A percentile compares a stretch with the other conserved stretches of the same genome.
phyloP scores from a whole-genome alignment of 2,888 invertebrate genomes.

The Trichopria drosophilae region DNA sequence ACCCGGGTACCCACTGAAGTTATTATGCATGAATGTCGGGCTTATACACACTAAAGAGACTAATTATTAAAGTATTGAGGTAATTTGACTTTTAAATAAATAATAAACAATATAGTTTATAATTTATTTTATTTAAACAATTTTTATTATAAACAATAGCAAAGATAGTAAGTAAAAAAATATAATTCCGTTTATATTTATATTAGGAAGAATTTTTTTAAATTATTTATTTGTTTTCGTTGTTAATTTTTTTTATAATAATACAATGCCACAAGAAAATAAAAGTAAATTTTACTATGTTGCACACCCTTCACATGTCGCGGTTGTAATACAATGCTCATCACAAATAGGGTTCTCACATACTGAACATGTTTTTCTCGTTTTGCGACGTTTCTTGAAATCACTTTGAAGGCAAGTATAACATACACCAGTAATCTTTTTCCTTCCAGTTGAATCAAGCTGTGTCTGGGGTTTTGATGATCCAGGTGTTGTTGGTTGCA shows the following conservation, averaged over 20 bases:
- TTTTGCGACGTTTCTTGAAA: slow-evolving; percentile 29
- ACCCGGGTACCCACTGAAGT: no score
- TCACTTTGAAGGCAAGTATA: slow-evolving; percentile 25
- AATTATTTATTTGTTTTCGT: no score
- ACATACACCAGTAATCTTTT: slow-evolving; percentile 28
- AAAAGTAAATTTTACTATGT: slow-evolving; percentile 21
- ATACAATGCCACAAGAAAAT: slow-evolving; percentile 16
- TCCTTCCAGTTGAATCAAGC: slow-evolving; percentile 30
- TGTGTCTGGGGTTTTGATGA: slow-evolving; percentile 21
- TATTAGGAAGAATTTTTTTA: no score
- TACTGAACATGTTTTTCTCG: slow-evolving; percentile 24
- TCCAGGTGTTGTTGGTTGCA: slow-evolving; percentile 26
- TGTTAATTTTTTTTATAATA: slow-evolving; percentile 20
- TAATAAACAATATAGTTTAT: no score
- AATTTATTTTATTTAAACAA: no score
- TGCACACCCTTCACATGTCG: slow-evolving; percentile 24
- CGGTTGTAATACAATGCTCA: slow-evolving; percentile 26
- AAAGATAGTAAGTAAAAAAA: no score
- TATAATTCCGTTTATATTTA: no score
- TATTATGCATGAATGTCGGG: no score
- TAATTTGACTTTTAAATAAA: no score
- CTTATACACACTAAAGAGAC: no score
- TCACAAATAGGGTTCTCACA: slow-evolving; percentile 30
- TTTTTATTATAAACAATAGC: no score
- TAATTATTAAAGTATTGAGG: no score